phyloP scores from a whole-genome alignment of 2,888 invertebrate genomes.

The Argyresthia albistria region DNA sequence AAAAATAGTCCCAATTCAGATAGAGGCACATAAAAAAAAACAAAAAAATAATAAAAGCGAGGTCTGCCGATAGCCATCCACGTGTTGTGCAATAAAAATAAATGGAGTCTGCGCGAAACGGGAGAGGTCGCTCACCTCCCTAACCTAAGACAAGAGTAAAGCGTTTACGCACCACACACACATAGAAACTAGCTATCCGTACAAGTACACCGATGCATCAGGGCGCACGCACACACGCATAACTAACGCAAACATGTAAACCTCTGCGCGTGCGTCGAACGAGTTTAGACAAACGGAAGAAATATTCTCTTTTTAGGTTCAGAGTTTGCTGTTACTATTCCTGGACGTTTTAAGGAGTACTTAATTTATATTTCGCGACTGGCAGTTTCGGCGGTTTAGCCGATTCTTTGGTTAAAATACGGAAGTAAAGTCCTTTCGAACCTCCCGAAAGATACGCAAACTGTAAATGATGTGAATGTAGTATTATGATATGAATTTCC shows the following conservation, averaged over 20 bases:
- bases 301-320: constrained; percentile 66
- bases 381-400: neutral
- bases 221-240: constrained; percentile 13
- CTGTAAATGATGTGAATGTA: too few relatives aligned
- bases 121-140: constrained; percentile 69
- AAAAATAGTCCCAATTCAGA: neutral
- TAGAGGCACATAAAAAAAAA: neutral
- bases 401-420: neutral
- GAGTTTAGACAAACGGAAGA: constrained; percentile 71
- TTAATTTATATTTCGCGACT: neutral
- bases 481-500: too few relatives aligned
- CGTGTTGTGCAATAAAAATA: constrained; percentile 68
- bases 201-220: constrained; percentile 17
- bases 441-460: too few relatives aligned
- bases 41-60: constrained; percentile 53
- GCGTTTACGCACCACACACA: constrained; percentile 50
- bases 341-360: neutral
- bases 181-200: constrained; percentile 20
- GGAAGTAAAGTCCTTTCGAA: too few relatives aligned
- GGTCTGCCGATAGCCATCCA: constrained; percentile 41
- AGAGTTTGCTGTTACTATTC: constrained; percentile 40
- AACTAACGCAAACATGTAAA: constrained; percentile 30
- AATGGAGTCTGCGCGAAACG: constrained; percentile 59
- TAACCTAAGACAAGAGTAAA: constrained; percentile 69
- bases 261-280: constrained; percentile 59